These are phyloP conservation scores for Cloeon dipterum DNA, from an alignment of 2,888 invertebrate species.

Conservation along the genomic window DNA sequence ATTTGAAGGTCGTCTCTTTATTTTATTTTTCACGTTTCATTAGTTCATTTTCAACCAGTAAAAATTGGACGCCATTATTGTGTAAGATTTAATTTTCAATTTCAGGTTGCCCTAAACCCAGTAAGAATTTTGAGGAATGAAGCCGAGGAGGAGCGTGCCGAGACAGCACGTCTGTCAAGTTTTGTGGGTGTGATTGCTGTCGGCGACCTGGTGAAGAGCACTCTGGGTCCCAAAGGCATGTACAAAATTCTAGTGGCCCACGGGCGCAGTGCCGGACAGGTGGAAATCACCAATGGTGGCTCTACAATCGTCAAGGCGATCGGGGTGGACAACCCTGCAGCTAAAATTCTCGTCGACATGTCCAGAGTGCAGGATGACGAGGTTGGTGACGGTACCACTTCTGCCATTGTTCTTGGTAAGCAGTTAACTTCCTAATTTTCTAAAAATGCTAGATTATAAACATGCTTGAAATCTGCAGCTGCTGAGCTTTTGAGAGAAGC, in stretches of 20 bases:
- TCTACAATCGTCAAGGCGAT: conserved; percentile 92
- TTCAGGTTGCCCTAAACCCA: conserved; percentile 71
- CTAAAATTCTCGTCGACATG: conserved; percentile 97
- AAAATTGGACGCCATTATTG: no score
- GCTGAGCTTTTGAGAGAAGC: conserved; percentile 88
- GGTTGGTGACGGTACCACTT: conserved; percentile 99
- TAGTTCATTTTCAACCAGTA: no score
- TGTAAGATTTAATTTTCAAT: no score
- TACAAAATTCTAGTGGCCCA: conserved; percentile 68
- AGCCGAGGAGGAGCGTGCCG: conserved; percentile 94
- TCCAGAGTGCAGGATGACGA: conserved; percentile 97
- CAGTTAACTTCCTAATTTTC: conserved; percentile 3
- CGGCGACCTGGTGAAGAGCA: conserved; percentile 94
- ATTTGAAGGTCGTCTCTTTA: no score
- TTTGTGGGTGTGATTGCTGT: conserved; percentile 98
- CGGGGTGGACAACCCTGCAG: conserved; percentile 97
- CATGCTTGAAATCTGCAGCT: conserved; percentile 27
- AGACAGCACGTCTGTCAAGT: conserved; percentile 89
- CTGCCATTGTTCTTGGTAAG: conserved; percentile 73
- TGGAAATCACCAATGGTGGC: conserved; percentile 97
- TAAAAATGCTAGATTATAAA: no score
- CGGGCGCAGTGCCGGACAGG: conserved; percentile 56
- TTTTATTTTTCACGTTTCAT: no score
- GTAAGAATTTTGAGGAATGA: conserved; percentile 84
- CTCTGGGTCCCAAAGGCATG: conserved; percentile 98